These are phyloP conservation scores for Hemicentrotus pulcherrimus DNA, from an alignment of 35 echinoderm and acorn worm species.

Conservation along the genomic window DNA sequence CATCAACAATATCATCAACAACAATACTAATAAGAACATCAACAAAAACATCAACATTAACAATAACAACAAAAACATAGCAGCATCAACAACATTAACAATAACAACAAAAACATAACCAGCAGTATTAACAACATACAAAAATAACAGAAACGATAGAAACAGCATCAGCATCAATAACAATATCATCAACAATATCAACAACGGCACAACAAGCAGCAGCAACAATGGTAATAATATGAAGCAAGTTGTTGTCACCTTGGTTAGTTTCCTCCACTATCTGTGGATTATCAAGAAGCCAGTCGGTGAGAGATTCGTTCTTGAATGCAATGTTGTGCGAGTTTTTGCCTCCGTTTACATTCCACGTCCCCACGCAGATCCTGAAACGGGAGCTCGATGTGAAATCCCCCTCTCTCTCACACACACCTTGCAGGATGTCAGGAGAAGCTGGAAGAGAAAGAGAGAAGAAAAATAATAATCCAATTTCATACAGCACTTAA, in stretches of 20 bases:
- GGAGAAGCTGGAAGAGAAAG: constrained; percentile 74
- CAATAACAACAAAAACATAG: no score
- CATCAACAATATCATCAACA: no score
- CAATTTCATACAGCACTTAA: no score
- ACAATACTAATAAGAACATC: no score
- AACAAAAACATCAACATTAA: no score
- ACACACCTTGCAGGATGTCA: constrained; percentile 63
- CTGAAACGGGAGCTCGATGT: constrained; percentile 52
- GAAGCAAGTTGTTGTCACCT: constrained; percentile 48
- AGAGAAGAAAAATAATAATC: not conserved
- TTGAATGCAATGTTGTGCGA: constrained; percentile 90
- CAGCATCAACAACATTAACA: no score
- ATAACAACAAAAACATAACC: no score
- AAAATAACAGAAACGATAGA: no score
- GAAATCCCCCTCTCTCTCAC: constrained; percentile 76
- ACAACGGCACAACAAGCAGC: no score
- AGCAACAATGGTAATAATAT: not conserved
- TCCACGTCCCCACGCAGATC: constrained; percentile 85
- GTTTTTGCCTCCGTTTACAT: constrained; percentile 85
- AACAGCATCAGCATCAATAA: no score
- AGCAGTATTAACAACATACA: no score
- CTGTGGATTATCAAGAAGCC: constrained; percentile 86
- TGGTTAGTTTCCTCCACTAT: constrained; percentile 59
- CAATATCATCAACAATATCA: no score
- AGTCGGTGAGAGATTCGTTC: constrained; percentile 83